phyloP scores from a whole-genome alignment of 1,140 invertebrate species.

The Ruditapes philippinarum region DNA sequence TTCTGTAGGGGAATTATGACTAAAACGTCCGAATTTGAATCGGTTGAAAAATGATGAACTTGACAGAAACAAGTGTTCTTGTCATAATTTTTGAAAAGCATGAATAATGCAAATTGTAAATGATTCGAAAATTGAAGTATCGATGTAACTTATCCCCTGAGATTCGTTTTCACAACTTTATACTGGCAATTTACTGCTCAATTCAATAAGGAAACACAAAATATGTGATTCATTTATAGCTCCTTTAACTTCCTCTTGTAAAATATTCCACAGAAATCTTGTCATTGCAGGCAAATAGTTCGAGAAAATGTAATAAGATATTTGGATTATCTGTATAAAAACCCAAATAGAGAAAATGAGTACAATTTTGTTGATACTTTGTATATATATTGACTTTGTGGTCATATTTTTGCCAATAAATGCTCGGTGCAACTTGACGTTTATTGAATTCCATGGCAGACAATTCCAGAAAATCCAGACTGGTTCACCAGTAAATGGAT shows the following conservation, averaged over 20 bases:
- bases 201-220: not conserved
- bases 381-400: no score
- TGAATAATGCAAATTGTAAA: not conserved
- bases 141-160: not conserved
- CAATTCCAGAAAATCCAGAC: not conserved
- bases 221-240: no score
- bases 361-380: no score
- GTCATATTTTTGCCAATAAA: no score
- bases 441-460: not conserved
- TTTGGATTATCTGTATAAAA: no score
- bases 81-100: not conserved
- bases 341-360: no score
- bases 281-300: no score
- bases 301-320: no score
- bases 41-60: slow-evolving; percentile 10
- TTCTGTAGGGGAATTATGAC: slow-evolving; percentile 37
- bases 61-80: not conserved
- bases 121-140: not conserved
- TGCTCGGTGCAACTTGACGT: no score
- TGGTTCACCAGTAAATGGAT: not conserved
- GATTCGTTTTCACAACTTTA: not conserved
- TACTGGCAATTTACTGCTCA: not conserved
- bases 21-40: slow-evolving; percentile 33
- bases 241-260: no score
- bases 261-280: no score